Evolutionary conservation across 2,888 invertebrate species (phyloP), one percentile per base, ranked within the genome.

Genomic region (Sminthurinus aureus): DNA sequence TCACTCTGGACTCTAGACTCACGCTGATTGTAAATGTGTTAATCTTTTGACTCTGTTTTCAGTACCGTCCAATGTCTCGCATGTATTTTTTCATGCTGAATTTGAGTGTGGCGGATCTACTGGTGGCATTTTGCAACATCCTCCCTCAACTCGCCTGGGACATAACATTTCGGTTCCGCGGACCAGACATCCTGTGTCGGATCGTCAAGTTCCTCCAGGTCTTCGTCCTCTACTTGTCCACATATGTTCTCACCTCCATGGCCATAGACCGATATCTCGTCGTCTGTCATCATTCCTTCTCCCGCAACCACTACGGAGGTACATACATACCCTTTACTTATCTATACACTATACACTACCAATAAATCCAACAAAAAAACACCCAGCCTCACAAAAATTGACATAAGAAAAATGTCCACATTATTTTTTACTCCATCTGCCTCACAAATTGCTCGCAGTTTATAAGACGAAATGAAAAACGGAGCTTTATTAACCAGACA

Each of bases 11-110:
- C n/a, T n/a, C 38, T 38, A 38, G 3, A 38, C 38, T 6, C 38
- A 38, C 38, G 1, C 1, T 38, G 6, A 38, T 38, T 38, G 38
- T 1, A 38, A 38, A 38, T 38, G 1, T 38, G 38, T 4, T 38
- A 38, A 38, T 38, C 6, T 38, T 38, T 38, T 38, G 38, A 4
- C 6, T 38, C 3, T 38, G 3, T 38, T 38, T 38, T 38, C 83
- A 85, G 52, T 88, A 85, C 85, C 87, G 88, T 85, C 88, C 88
- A 38, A 87, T 88, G 88, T 93, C 93, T 12, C 91, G 94, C 77
- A 94, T 94, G 93, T 93, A 93, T 89, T 93, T 93, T 90, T 94
- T 94, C 90, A 94, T 95, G 87, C 90, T 94, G 78, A 94, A 95
- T 89, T 91, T 94, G 85, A 93, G 93, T 88, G 90, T 94, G 66